Conservation (phyloP, 2,888 invertebrate species). For the Gibbula magus region DNA sequence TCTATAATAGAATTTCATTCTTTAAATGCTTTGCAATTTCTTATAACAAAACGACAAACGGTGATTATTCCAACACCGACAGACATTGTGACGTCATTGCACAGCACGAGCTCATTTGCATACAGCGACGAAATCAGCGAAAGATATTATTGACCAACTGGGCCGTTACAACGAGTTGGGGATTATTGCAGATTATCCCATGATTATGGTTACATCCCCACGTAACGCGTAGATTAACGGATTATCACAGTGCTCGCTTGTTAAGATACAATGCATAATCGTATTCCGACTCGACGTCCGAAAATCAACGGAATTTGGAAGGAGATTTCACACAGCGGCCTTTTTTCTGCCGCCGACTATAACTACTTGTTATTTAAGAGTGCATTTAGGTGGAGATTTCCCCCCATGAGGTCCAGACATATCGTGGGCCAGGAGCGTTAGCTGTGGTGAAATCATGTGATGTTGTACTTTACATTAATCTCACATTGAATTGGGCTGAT, state of each 20-base stretch:
- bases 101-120: conserved; percentile 11
- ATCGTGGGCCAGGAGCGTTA: too few relatives aligned
- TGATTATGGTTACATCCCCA: not conserved
- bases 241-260: not conserved
- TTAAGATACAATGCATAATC: not conserved
- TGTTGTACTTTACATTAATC: too few relatives aligned
- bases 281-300: too few relatives aligned
- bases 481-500: too few relatives aligned
- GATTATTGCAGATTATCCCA: not conserved
- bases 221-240: not conserved
- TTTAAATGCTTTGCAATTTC: too few relatives aligned
- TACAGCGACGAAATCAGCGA: not conserved
- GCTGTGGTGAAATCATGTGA: too few relatives aligned
- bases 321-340: too few relatives aligned
- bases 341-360: not conserved
- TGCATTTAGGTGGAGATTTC: not conserved
- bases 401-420: not conserved
- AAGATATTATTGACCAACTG: conserved; percentile 1
- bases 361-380: not conserved
- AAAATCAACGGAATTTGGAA: too few relatives aligned
- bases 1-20: too few relatives aligned
- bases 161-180: not conserved
- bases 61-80: not conserved
- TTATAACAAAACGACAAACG: too few relatives aligned
- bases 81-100: not conserved